Evolutionary conservation across 2,888 invertebrate species (phyloP).

Genomic region (Noctua janthe): DNA sequence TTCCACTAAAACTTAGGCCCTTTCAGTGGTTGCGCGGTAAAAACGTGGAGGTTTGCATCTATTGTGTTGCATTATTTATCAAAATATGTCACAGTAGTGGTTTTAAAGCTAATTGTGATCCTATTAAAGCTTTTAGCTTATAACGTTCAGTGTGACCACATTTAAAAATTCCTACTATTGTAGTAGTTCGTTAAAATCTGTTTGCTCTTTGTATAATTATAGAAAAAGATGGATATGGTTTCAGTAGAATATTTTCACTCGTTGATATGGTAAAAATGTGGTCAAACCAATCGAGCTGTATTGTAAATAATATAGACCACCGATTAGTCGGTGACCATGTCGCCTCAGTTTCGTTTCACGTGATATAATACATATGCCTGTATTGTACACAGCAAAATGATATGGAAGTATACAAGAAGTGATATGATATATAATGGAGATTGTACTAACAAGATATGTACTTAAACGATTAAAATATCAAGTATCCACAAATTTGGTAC

Average conservation of each 20-base stretch:
- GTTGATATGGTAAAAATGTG: slow-evolving; percentile 68
- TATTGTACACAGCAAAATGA: slow-evolving; percentile 87
- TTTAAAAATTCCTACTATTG: slow-evolving; percentile 55
- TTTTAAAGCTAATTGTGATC: slow-evolving; percentile 75
- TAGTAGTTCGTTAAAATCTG: slow-evolving; percentile 62
- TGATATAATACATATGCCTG: slow-evolving; percentile 83
- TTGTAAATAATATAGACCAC: slow-evolving; percentile 69
- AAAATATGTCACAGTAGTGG: slow-evolving; percentile 76
- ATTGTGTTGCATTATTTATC: slow-evolving; percentile 69
- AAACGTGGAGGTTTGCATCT: slow-evolving; percentile 60
- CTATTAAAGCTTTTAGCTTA: slow-evolving; percentile 83
- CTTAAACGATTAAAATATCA: slow-evolving; percentile 85
- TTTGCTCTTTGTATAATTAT: slow-evolving; percentile 61
- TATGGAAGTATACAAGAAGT: slow-evolving; percentile 89
- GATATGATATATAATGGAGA: slow-evolving; percentile 88
- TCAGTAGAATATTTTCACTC: slow-evolving; percentile 42
- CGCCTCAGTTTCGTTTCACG: slow-evolving; percentile 75
- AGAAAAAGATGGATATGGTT: slow-evolving; percentile 65
- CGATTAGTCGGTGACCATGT: slow-evolving; percentile 65
- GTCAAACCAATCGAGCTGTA: slow-evolving; percentile 68
- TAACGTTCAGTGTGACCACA: slow-evolving; percentile 68
- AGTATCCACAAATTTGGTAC: slow-evolving; percentile 87
- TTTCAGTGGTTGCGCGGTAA: slow-evolving; percentile 68
- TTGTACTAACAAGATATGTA: slow-evolving; percentile 90
- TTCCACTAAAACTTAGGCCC: slow-evolving; percentile 86